phyloP scores from a whole-genome alignment of 1,140 invertebrate genomes.

The silkworm (Bombyx mori) region DNA sequence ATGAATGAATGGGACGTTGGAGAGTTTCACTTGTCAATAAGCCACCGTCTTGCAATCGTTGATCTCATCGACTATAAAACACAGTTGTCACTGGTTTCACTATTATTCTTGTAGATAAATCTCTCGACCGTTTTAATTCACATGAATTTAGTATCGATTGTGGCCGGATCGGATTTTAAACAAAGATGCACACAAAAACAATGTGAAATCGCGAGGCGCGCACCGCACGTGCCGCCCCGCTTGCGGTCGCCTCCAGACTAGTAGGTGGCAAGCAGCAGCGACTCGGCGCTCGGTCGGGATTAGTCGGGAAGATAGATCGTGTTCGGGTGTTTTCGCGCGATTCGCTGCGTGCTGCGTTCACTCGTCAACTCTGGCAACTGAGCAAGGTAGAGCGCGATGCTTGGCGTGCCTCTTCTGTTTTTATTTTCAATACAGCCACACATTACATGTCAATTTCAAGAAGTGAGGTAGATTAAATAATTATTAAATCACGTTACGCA shows the following conservation, averaged over 20 bases:
- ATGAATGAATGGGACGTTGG: slow-evolving; percentile 43
- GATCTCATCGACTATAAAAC: slow-evolving; percentile 26
- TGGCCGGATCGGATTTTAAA: slow-evolving; percentile 54
- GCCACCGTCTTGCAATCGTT: slow-evolving; percentile 29
- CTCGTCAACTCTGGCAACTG: slow-evolving; percentile 19
- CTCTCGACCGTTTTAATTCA: slow-evolving; percentile 42
- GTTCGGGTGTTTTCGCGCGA: slow-evolving; percentile 47
- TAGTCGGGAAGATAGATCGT: slow-evolving; percentile 38
- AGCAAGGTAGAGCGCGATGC: slow-evolving; percentile 32
- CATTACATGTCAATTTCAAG: slow-evolving; percentile 2
- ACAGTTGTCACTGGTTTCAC: slow-evolving; percentile 38
- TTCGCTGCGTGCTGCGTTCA: slow-evolving; percentile 32
- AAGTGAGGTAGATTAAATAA: too few species aligned
- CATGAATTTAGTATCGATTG: slow-evolving; percentile 53
- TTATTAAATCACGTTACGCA: too few species aligned
- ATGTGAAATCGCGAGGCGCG: slow-evolving; percentile 57
- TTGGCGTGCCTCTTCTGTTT: slow-evolving; percentile 11
- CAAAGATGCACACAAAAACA: slow-evolving; percentile 63
- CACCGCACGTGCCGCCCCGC: slow-evolving; percentile 65
- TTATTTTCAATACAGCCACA: slow-evolving; percentile 32
- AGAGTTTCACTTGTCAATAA: slow-evolving; percentile 68
- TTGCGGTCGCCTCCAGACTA: slow-evolving; percentile 60
- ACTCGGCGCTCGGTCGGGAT: slow-evolving; percentile 13
- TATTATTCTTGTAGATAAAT: slow-evolving; percentile 26
- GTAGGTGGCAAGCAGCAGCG: slow-evolving; percentile 13